Evolutionary conservation across 2,797 vertebrate species (phyloP).

Genomic region (Halcyon smyrnensis): DNA sequence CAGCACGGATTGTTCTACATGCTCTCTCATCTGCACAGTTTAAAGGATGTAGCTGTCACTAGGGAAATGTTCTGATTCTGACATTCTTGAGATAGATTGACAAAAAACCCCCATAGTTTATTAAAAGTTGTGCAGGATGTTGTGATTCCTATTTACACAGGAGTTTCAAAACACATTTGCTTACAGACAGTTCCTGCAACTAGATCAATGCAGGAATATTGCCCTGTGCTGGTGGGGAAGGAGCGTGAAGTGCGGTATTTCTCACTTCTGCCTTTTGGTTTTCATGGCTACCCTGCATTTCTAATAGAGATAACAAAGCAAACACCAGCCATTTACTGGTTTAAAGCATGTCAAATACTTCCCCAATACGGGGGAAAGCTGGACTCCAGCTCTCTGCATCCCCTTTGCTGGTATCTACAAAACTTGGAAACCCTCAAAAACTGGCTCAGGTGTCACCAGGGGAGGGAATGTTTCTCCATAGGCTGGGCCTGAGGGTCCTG

Average conservation of each 20-base stretch:
- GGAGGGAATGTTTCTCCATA: background rate
- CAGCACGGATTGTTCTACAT: background rate
- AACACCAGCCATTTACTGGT: background rate
- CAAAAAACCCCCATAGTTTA: background rate
- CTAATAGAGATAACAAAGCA: background rate
- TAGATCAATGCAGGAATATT: background rate
- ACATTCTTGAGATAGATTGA: background rate
- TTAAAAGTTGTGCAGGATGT: background rate
- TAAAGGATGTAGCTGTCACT: constrained; percentile 53
- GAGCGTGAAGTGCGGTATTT: background rate
- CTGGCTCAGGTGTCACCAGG: background rate
- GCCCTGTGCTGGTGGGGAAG: background rate
- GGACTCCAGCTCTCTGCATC: background rate
- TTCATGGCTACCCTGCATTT: background rate
- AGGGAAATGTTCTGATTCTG: background rate
- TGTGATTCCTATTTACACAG: background rate
- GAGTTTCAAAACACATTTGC: background rate
- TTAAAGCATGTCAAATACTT: background rate
- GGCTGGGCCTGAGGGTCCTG: background rate
- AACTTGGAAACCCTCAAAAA: background rate
- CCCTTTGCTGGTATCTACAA: background rate
- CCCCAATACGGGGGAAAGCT: background rate
- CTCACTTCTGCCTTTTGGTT: background rate
- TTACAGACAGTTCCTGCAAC: background rate
- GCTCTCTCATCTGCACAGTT: background rate